Evolutionary conservation across 2,888 invertebrate species (phyloP).

Genomic region (Cordilura impudica): DNA sequence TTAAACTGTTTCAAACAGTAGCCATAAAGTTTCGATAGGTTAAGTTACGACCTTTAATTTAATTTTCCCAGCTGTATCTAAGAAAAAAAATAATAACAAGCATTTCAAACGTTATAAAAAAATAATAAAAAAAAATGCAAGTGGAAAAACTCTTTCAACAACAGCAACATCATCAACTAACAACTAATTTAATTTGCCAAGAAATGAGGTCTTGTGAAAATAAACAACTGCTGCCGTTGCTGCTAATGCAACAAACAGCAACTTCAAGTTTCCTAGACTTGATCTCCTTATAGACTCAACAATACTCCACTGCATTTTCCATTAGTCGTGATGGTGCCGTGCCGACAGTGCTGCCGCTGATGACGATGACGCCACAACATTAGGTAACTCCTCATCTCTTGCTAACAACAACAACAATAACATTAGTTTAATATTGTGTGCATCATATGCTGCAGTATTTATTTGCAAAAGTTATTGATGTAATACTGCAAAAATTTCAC

Average conservation of each 20-base stretch:
- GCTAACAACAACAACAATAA: conserved; percentile 1
- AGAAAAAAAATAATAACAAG: neutral
- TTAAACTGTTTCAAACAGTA: no score
- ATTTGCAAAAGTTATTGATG: conserved; percentile 37
- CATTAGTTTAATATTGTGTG: conserved; percentile 9
- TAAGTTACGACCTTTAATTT: no score
- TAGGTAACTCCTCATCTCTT: conserved; percentile 44
- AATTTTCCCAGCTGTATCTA: neutral
- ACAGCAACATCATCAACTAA: conserved; percentile 33
- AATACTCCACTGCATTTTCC: conserved; percentile 3
- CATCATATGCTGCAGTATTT: conserved; percentile 19
- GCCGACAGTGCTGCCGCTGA: conserved; percentile 1
- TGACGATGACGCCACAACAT: conserved; percentile 35
- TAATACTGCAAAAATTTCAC: neutral
- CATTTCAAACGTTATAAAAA: conserved; percentile 33
- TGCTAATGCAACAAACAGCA: neutral
- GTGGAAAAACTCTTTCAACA: conserved; percentile 57
- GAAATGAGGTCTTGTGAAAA: conserved; percentile 61
- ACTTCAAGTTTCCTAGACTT: conserved; percentile 45
- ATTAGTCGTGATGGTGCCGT: neutral
- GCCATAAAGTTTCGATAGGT: no score
- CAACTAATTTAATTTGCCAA: conserved; percentile 60
- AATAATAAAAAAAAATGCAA: conserved; percentile 49
- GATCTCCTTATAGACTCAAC: conserved; percentile 38
- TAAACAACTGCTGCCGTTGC: conserved; percentile 13